A percentile compares a stretch with the other conserved stretches of the same genome.
Conservation (phyloP, 2,113 vertebrate species). For the Irena cyanogastra region DNA sequence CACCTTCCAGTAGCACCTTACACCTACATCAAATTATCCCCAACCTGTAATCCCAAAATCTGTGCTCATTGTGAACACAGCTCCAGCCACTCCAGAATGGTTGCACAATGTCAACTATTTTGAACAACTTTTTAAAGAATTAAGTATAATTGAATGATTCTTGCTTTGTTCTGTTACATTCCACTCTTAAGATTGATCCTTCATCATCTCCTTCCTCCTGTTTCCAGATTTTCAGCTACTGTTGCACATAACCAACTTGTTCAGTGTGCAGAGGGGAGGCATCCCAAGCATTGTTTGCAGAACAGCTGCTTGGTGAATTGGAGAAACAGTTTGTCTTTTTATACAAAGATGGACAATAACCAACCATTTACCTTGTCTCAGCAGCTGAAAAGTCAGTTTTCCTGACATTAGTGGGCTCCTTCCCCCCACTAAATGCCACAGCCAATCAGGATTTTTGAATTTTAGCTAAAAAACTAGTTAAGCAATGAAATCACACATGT, state of each 20-base stretch:
- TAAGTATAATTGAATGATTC: neutral
- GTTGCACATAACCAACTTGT: neutral
- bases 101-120: accelerated
- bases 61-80: neutral
- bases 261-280: neutral
- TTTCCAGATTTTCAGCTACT: neutral
- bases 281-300: neutral
- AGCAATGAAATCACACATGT: conserved; percentile 35
- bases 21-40: neutral
- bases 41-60: neutral
- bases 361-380: neutral
- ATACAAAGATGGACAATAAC: neutral
- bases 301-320: neutral
- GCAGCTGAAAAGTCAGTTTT: neutral
- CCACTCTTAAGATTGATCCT: neutral
- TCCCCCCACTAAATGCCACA: neutral
- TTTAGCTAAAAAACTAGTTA: conserved; percentile 32
- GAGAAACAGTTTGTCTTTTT: neutral
- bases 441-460: neutral
- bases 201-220: neutral
- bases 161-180: neutral
- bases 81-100: neutral
- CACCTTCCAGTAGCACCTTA: neutral
- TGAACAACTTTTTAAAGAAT: neutral
- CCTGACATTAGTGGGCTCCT: neutral